Evolutionary conservation across 2,113 vertebrate species (phyloP).

Genomic region (Podilymbus podiceps): DNA sequence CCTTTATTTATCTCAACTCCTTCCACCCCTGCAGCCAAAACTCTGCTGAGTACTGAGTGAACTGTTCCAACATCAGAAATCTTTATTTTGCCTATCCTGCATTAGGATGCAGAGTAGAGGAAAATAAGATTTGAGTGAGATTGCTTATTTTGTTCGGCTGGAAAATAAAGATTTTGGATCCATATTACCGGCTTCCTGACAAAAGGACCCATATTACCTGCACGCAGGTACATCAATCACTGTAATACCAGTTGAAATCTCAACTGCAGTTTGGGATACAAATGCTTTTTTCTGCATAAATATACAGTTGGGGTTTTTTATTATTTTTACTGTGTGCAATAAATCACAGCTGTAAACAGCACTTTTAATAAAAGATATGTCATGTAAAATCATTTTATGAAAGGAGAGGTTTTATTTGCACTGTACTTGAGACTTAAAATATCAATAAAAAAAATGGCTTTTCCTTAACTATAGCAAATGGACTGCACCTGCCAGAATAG

Average conservation of each 20-base stretch:
- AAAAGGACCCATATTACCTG: neutral
- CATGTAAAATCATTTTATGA: neutral
- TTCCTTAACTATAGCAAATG: neutral
- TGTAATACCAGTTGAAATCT: neutral
- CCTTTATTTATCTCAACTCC: neutral
- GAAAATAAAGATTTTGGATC: neutral
- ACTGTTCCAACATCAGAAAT: neutral
- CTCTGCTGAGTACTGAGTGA: neutral
- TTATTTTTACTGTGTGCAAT: neutral
- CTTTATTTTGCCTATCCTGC: neutral
- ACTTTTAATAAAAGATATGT: conserved; percentile 13
- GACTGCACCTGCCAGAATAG: neutral
- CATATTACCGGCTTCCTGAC: neutral
- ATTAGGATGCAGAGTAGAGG: neutral
- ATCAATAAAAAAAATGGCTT: conserved; percentile 26
- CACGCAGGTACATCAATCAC: neutral
- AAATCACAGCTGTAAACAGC: neutral
- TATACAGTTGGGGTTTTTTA: neutral
- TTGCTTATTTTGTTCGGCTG: neutral
- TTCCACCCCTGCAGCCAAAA: neutral
- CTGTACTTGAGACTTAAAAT: neutral
- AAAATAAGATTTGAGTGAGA: neutral
- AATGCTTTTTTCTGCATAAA: neutral
- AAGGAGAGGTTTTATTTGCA: conserved; percentile 5
- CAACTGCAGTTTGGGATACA: neutral